Conservation (phyloP, 2,797 vertebrate genomes). For the Nannoperca obscura region DNA sequence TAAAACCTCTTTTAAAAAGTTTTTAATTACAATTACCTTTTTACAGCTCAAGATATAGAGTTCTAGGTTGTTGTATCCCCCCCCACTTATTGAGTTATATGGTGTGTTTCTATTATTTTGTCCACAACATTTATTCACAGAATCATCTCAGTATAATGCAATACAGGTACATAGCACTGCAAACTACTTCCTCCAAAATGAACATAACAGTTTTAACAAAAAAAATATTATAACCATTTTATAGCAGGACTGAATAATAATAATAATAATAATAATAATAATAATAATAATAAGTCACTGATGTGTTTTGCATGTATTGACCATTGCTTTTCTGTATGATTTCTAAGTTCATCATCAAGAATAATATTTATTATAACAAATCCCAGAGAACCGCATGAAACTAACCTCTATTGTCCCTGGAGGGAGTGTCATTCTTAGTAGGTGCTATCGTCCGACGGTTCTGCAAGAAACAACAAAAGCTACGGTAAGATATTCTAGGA, state of each 20-base stretch:
- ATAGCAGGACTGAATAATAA: no score
- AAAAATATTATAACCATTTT: not conserved
- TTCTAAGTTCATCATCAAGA: not conserved
- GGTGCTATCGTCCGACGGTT: constrained; percentile 92
- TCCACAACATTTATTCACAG: not conserved
- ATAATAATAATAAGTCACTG: not conserved
- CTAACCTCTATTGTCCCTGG: constrained; percentile 96
- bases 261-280: no score
- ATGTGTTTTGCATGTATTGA: not conserved
- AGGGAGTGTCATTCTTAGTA: constrained; percentile 90
- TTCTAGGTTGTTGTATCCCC: not conserved
- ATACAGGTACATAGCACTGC: not conserved
- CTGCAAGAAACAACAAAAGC: constrained; percentile 75
- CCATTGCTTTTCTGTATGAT: not conserved
- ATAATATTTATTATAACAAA: not conserved
- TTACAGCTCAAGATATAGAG: not conserved
- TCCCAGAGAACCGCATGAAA: constrained; percentile 15
- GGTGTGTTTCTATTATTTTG: not conserved
- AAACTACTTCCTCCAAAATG: not conserved
- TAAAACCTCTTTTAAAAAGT: not conserved
- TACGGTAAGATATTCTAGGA: not conserved
- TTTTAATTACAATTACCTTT: not conserved
- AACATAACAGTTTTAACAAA: not conserved
- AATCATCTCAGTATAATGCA: not conserved
- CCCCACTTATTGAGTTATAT: no score